Evolutionary conservation across 1,140 invertebrate genomes (phyloP).

Genomic region (Lysiphlebus fabarum): DNA sequence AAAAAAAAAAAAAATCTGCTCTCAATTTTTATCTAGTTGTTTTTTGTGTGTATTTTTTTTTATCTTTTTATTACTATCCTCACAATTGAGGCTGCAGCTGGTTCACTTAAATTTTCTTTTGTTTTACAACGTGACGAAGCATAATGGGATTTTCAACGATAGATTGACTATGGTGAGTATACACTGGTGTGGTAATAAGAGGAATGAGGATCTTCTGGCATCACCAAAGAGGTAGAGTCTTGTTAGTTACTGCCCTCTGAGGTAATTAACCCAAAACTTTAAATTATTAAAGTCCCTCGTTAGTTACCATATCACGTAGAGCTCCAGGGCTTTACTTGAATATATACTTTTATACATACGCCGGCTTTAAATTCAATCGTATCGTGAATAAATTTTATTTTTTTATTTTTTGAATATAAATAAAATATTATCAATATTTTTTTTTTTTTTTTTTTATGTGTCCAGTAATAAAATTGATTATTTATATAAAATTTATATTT

Average conservation of each 20-base stretch:
- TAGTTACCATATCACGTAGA: conserved; percentile 28
- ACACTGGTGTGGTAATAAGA: conserved; percentile 6
- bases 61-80: too few relatives aligned
- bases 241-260: conserved; percentile 15
- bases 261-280: conserved; percentile 32
- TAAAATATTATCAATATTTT: too few relatives aligned
- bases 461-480: too few relatives aligned
- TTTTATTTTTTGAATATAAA: too few relatives aligned
- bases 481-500: too few relatives aligned
- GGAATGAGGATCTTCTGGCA: conserved; percentile 10
- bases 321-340: conserved; percentile 9
- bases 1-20: too few relatives aligned
- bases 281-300: conserved; percentile 33
- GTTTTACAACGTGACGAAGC: conserved; percentile 12
- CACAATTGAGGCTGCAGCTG: too few relatives aligned
- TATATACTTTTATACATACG: not conserved
- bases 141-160: conserved; percentile 26
- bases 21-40: too few relatives aligned
- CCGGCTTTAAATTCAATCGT: not conserved
- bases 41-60: too few relatives aligned
- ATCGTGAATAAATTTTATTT: too few relatives aligned
- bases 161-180: conserved; percentile 16
- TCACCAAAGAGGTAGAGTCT: conserved; percentile 7
- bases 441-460: too few relatives aligned
- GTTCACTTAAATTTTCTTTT: too few relatives aligned